Base-by-base conservation (phyloP, 2,113 vertebrate species). In the Trachemys scripta region DNA sequence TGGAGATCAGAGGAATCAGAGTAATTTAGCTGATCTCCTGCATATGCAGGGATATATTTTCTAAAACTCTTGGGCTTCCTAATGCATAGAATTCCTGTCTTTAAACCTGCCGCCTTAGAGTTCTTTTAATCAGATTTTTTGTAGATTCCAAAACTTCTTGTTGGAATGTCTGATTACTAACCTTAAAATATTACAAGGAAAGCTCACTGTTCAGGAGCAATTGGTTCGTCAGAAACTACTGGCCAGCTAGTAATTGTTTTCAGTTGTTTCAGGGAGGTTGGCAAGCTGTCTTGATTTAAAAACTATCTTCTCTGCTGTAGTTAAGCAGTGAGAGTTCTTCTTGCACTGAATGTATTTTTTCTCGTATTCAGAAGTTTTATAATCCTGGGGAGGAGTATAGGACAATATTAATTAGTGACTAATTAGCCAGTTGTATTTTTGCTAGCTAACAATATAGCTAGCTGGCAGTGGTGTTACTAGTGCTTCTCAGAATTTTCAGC, bases 121-220 rank as follows among this genome's bases (percentile, higher is more conserved):
- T 2, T 0, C 2, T 57, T 89, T 0, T 0, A 3, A 69, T 84
- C 42, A 0, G 0, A 19, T 56, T 93, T 90, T 88, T 78, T 87
- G 56, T 51, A 35, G 65, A n/a, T 90, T 82, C 10, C 35, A 90
- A 4, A 2, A 20, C 20, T 12, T 20, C 20, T 22, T 38, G 22
- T 75, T 75, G 72, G 38, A 75, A 75, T 42, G 38, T 75, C n/a
- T 42, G 38, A 75, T 75, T 38, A 10, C 10, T 24, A 42, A 75
- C 85, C 35, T 72, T 78, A 78, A n/a, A 6, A 3, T 72, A 2
- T 9, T 69, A 3, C 0, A 16, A 72, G 65, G 45, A 62, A 50
- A 72, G 13, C 29, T 88, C 16, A 24, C 13, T 27, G 76, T 51
- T 53, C 45, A 65, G 59, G 35, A 92, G 38, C 29, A 75, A 12